Evolutionary conservation across 2,797 vertebrate species (phyloP).

Genomic region (Cynopterus sphinx): DNA sequence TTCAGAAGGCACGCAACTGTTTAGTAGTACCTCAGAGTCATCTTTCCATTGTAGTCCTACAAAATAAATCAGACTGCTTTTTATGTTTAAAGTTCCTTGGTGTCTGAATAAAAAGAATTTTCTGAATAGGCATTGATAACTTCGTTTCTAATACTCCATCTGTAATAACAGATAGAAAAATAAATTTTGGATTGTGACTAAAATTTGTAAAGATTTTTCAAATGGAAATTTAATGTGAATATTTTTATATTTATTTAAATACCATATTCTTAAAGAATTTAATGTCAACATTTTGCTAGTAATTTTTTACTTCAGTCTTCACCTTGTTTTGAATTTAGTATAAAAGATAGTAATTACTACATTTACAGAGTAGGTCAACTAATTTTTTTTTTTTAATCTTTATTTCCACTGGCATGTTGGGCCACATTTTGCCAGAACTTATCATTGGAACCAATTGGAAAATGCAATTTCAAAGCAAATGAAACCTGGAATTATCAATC

Average conservation of each 20-base stretch:
- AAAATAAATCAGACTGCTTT: background rate
- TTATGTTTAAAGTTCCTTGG: slow-evolving; percentile 20
- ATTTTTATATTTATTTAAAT: slow-evolving; percentile 41
- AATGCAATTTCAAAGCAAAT: slow-evolving; percentile 70
- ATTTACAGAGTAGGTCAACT: slow-evolving; percentile 47
- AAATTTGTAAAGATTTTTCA: slow-evolving; percentile 49
- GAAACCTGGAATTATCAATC: slow-evolving; percentile 73
- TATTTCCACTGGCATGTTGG: slow-evolving; percentile 48
- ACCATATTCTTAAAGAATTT: slow-evolving; percentile 30
- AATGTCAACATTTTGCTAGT: slow-evolving; percentile 38
- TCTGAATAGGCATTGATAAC: slow-evolving; percentile 1
- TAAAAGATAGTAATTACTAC: slow-evolving; percentile 45
- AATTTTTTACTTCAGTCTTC: slow-evolving; percentile 49
- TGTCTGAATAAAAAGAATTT: slow-evolving; percentile 36
- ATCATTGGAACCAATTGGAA: slow-evolving; percentile 71
- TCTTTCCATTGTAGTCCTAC: background rate
- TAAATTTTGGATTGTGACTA: slow-evolving; percentile 42
- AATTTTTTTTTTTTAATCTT: slow-evolving; percentile 41
- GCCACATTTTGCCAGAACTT: slow-evolving; percentile 70
- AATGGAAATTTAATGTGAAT: slow-evolving; percentile 45
- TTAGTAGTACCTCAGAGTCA: background rate
- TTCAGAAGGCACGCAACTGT: background rate
- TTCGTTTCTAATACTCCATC: slow-evolving; percentile 17
- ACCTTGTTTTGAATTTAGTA: slow-evolving; percentile 50
- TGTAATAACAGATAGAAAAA: slow-evolving; percentile 23